These are phyloP conservation scores for Gymnopithys bicolor DNA, from an alignment of 2,797 vertebrate genomes.

Conservation along the genomic window DNA sequence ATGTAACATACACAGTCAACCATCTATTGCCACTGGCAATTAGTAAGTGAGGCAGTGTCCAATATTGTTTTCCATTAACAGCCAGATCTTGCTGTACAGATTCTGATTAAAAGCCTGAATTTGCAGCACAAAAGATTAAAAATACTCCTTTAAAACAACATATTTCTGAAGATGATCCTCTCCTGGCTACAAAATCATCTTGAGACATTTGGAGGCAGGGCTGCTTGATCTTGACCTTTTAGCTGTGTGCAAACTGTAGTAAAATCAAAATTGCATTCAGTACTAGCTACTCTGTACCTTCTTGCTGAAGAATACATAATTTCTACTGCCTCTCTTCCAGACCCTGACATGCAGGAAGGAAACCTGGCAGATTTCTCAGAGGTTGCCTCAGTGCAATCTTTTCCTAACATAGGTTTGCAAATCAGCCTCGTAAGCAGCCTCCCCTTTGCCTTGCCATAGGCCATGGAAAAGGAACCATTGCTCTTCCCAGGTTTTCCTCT, in stretches of 20 bases:
- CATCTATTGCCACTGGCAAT: constrained; percentile 8
- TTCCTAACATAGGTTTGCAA: neutral
- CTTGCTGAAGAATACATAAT: neutral
- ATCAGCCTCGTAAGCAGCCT: neutral
- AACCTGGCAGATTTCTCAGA: neutral
- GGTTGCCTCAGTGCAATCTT: neutral
- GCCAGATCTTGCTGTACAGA: constrained; percentile 5
- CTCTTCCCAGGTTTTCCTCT: constrained; percentile 18
- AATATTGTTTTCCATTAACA: constrained; percentile 7
- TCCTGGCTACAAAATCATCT: constrained; percentile 24
- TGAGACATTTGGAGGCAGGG: neutral
- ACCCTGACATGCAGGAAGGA: neutral
- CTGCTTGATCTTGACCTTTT: neutral
- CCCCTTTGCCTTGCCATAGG: neutral
- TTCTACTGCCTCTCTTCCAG: neutral
- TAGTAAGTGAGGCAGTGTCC: constrained; percentile 26
- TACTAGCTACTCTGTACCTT: neutral
- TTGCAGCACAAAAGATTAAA: neutral
- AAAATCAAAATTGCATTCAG: neutral
- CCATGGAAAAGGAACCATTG: neutral
- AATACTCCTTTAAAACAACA: constrained; percentile 11
- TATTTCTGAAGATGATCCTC: constrained; percentile 1
- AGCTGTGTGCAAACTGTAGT: constrained; percentile 11
- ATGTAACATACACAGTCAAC: constrained; percentile 14
- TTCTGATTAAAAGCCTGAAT: constrained; percentile 37